These are phyloP conservation scores for Penaeus japonicus DNA, from an alignment of 1,140 invertebrate genomes.

Conservation along the genomic window DNA sequence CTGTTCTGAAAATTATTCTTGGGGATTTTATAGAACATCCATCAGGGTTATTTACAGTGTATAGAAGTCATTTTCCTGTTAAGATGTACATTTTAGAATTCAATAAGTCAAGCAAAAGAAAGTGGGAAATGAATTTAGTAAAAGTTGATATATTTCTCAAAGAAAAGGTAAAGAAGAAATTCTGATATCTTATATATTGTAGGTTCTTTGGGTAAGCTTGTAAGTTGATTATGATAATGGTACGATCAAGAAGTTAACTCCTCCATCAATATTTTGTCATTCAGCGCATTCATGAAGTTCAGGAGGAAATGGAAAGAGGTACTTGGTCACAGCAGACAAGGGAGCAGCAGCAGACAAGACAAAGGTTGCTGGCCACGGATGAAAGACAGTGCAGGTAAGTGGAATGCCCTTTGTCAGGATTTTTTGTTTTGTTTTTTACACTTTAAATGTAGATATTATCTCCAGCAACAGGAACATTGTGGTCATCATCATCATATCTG, in stretches of 20 bases:
- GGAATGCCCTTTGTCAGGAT: neutral
- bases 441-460: no score
- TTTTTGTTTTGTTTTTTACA: no score
- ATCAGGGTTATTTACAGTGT: neutral
- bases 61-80: neutral
- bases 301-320: slow-evolving; percentile 80
- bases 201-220: no score
- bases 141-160: neutral
- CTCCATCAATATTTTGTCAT: neutral
- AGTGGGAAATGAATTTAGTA: neutral
- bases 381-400: slow-evolving; percentile 85
- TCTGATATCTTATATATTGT: no score
- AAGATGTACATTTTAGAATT: neutral
- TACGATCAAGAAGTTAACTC: neutral
- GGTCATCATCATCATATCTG: no score
- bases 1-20: neutral
- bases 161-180: no score
- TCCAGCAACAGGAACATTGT: no score
- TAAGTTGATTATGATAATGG: neutral
- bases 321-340: slow-evolving; percentile 74
- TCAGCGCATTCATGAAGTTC: slow-evolving; percentile 85
- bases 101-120: no score
- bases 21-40: neutral
- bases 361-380: slow-evolving; percentile 84
- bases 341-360: slow-evolving; percentile 80